Conservation (phyloP, 2,113 vertebrate genomes). For the Pelusios castaneus region DNA sequence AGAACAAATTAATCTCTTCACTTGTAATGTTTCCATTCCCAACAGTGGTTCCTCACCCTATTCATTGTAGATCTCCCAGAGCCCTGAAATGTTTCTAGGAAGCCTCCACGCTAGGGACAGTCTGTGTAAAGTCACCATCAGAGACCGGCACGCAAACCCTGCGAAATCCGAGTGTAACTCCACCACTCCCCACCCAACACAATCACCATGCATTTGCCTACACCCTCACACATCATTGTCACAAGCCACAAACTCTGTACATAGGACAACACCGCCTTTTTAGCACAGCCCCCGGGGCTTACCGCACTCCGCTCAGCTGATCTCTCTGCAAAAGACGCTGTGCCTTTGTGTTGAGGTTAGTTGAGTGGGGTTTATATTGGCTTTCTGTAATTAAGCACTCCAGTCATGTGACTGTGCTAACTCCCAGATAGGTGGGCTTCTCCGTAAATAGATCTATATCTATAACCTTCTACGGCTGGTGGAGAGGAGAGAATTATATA, state of each 20-base stretch:
- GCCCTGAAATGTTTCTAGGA: not conserved
- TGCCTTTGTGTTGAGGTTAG: not conserved
- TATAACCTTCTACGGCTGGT: rapidly evolving
- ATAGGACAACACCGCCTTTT: not conserved
- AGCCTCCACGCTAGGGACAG: not conserved
- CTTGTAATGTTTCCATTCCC: not conserved
- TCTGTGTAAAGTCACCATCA: not conserved
- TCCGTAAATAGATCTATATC: not conserved
- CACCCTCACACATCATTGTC: rapidly evolving
- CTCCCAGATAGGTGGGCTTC: constrained; percentile 55
- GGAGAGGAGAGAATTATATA: not conserved
- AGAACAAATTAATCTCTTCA: not conserved
- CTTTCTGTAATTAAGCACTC: constrained; percentile 60
- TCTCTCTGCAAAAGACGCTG: rapidly evolving
- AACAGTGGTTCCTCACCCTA: not conserved
- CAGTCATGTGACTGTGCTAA: constrained; percentile 61
- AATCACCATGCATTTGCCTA: not conserved
- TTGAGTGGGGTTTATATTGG: constrained; percentile 50
- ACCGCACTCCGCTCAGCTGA: not conserved
- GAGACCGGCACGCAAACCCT: not conserved
- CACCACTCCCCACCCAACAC: not conserved
- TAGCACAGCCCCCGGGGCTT: not conserved
- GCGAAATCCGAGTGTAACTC: not conserved
- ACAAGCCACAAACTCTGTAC: constrained; percentile 4
- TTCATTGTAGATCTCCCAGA: not conserved